Percentiles rank a stretch among this genome's conserved stretches.
phyloP scores from a whole-genome alignment of 2,888 invertebrate genomes.

The Megastigmus dorsalis region DNA sequence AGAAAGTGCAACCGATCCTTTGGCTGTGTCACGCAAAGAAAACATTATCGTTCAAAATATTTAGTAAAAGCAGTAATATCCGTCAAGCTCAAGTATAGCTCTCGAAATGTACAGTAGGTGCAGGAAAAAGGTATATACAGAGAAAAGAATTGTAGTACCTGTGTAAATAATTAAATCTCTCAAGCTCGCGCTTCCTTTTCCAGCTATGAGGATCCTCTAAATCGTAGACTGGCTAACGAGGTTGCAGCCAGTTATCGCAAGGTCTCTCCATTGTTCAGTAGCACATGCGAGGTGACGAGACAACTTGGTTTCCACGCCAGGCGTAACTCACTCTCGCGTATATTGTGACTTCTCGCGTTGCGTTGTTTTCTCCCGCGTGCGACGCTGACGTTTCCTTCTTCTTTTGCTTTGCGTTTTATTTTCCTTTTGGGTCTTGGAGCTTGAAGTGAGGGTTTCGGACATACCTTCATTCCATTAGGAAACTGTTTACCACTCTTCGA shows the following conservation, averaged over 20 bases:
- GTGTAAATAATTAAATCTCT: constrained; percentile 43
- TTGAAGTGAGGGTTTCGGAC: too few relatives aligned
- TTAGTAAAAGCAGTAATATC: constrained; percentile 23
- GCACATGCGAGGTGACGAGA: constrained; percentile 27
- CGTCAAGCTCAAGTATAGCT: not conserved
- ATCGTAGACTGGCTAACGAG: constrained; percentile 34
- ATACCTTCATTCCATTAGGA: too few relatives aligned
- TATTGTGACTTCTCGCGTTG: not conserved
- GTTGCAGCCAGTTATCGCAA: constrained; percentile 36
- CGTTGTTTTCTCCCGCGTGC: constrained; percentile 1
- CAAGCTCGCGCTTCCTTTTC: not conserved
- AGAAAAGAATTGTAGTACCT: not conserved
- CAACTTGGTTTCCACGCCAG: not conserved
- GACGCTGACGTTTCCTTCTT: not conserved
- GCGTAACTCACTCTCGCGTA: not conserved
- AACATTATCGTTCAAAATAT: constrained; percentile 25
- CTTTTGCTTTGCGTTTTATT: not conserved
- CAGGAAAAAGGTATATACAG: not conserved
- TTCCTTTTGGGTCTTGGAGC: not conserved
- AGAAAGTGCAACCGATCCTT: not conserved
- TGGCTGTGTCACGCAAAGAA: not conserved
- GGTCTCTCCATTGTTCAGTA: constrained; percentile 28
- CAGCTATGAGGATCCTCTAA: constrained; percentile 3
- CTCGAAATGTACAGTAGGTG: too few relatives aligned
- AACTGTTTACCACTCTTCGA: too few relatives aligned